Base-by-base conservation (phyloP, 2,797 vertebrate species). In the Danio kyathit region DNA sequence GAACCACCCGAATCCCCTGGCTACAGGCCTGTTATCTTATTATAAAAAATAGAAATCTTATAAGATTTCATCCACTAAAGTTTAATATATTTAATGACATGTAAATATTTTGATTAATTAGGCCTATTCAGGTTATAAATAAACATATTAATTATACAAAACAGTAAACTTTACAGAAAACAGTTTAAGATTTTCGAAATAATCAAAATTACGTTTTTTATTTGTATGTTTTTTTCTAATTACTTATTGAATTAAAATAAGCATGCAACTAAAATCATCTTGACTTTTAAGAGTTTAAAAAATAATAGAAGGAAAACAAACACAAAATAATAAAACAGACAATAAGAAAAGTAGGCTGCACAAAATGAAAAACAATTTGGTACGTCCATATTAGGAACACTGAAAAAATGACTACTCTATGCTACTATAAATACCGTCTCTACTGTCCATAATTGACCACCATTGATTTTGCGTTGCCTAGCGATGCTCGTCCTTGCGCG, bases 401-500 rank as follows among this genome's bases (percentile, higher is more conserved):
- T 41, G 69, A 71, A 56, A 71, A 46, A 8, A 3, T 29, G 29
- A 29, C 29, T 29, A 29, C 29, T 29, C 29, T 1, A 3, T 1
- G 6, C 41, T 5, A 5, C 0, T 43, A 43, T 57, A 19, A 9
- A 54, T 43, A 8, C 21, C 56, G 5, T 19, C 52, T 57, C 2
- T 6, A 9, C n/a, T 2, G 17, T 11, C 9, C 41, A 59, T 3
- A 21, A 54, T 59, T 13, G 16, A 17, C 46, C 6, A 5, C 8
- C 8, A 19, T 49, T 19, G 1, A 76, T 48, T 57, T 16, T 57
- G 11, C 70, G 79, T 41, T 48, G 21, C 13, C 4, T 7, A 6
- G 13, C 6, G 3, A 38, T 38, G 4, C 63, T 67, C 0, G 74
- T 74, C 77, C 56, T 87, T 87, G 10, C 5, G 61, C 44, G 79